phyloP scores from a whole-genome alignment of 2,113 vertebrate genomes.

The Sinocyclocheilus maitianheensis region DNA sequence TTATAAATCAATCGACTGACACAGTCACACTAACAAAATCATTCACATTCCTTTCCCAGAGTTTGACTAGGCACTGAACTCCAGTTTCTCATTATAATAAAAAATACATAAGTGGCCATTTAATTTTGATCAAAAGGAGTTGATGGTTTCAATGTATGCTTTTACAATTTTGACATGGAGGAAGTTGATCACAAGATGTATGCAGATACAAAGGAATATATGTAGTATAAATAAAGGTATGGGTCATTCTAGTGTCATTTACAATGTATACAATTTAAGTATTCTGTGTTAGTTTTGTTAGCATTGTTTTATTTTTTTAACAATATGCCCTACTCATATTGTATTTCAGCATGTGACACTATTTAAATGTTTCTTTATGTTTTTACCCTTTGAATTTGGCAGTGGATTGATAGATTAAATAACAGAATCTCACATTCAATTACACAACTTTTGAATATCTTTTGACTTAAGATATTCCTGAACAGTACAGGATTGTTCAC shows the following conservation, averaged over 20 bases:
- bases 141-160: background rate
- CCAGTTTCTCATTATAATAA: background rate
- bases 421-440: constrained; percentile 18
- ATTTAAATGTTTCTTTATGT: background rate
- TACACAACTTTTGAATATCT: constrained; percentile 19
- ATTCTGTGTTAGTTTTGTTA: background rate
- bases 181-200: background rate
- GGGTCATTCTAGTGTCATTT: background rate
- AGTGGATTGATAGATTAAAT: constrained; percentile 13
- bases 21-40: constrained; percentile 6
- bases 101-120: background rate
- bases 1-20: constrained; percentile 41
- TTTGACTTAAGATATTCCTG: background rate
- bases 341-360: background rate
- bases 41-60: constrained; percentile 5
- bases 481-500: background rate
- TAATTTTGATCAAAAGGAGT: background rate
- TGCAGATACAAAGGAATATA: background rate
- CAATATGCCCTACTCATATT: background rate
- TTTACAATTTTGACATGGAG: background rate
- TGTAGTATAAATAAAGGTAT: background rate
- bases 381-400: background rate
- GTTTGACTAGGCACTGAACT: constrained; percentile 15
- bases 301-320: background rate
- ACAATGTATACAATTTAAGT: background rate